Conservation (phyloP, 2,113 vertebrate genomes). For the Apodemus sylvaticus region DNA sequence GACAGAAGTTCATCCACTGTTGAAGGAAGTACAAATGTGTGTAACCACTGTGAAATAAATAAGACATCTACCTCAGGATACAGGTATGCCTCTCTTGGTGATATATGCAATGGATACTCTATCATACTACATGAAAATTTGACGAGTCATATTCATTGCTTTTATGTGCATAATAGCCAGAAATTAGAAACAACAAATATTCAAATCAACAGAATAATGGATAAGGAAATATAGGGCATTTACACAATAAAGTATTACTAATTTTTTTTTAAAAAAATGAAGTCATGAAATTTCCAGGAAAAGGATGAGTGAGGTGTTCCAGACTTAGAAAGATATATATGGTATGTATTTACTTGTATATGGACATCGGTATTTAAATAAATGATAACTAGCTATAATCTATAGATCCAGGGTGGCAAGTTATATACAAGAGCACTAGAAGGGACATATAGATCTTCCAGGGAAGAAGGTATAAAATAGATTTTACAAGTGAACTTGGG, state of each 20-base stretch:
- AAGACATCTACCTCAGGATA: neutral
- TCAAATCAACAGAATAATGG: neutral
- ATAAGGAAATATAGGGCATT: neutral
- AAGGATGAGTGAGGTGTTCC: neutral
- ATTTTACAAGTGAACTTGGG: neutral
- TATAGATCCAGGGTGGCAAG: neutral
- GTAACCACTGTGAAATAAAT: neutral
- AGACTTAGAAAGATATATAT: neutral
- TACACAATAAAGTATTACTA: neutral
- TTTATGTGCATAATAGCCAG: neutral
- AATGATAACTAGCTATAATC: neutral
- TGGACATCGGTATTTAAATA: neutral
- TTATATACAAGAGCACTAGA: neutral
- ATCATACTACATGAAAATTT: neutral
- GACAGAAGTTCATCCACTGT: neutral
- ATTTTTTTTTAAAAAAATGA: neutral
- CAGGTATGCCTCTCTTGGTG: neutral
- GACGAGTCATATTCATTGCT: neutral
- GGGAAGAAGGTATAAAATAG: neutral
- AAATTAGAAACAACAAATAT: neutral
- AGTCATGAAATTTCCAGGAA: neutral
- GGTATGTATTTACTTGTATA: neutral
- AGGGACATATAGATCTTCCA: neutral
- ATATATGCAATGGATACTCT: neutral
- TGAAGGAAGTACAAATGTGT: neutral